Percentiles rank a stretch among this genome's conserved stretches.
phyloP scores from a whole-genome alignment of 2,888 invertebrate species.

The Lasioglossum leucozonium region DNA sequence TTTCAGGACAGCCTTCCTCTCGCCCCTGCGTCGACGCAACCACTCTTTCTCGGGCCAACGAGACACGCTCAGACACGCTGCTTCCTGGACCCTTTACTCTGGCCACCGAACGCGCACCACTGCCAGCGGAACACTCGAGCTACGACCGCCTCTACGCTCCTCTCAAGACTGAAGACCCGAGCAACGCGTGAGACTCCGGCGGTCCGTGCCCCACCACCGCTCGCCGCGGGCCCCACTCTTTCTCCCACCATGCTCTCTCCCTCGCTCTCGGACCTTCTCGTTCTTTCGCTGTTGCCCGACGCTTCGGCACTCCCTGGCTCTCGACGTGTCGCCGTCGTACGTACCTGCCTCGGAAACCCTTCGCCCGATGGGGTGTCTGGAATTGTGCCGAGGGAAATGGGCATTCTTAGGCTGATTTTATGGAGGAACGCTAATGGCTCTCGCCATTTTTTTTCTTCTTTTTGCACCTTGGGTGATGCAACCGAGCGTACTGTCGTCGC shows the following conservation, averaged over 20 bases:
- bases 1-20: not conserved
- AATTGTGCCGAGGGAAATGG: conserved; percentile 65
- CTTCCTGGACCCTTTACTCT: not conserved
- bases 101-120: conserved; percentile 24
- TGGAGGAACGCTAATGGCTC: conserved; percentile 55
- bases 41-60: not conserved
- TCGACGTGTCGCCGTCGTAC: conserved; percentile 55
- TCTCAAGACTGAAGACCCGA: conserved; percentile 79
- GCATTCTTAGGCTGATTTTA: conserved; percentile 62
- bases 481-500: conserved; percentile 31
- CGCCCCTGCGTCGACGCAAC: not conserved
- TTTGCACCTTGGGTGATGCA: conserved; percentile 43
- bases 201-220: conserved; percentile 59
- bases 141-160: conserved; percentile 71
- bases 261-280: conserved; percentile 17
- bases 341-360: conserved; percentile 57
- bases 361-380: conserved; percentile 52
- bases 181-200: conserved; percentile 71
- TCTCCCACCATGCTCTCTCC: not conserved
- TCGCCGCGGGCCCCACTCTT: conserved; percentile 65
- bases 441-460: conserved; percentile 32
- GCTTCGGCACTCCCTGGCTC: conserved; percentile 61
- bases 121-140: conserved; percentile 41
- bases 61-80: not conserved
- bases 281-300: conserved; percentile 39